Percentiles rank a stretch among this genome's conserved stretches.
Evolutionary conservation across 2,113 vertebrate genomes (phyloP).

Genomic region (Lynx canadensis): DNA sequence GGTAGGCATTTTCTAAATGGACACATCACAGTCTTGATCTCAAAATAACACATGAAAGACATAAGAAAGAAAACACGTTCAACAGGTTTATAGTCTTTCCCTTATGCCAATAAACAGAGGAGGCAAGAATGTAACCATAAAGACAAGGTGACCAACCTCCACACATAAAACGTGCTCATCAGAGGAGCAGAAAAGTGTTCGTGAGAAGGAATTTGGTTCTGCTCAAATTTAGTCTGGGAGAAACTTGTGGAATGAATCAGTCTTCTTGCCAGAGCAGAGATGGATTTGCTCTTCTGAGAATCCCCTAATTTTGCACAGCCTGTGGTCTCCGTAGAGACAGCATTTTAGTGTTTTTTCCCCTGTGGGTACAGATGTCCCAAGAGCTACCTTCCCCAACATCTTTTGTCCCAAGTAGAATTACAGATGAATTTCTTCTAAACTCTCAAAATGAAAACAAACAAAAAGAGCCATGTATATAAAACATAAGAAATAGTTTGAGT

Average conservation of each 20-base stretch:
- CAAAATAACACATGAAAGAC: neutral
- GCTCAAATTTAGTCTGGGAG: neutral
- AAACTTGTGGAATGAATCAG: neutral
- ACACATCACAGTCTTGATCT: constrained; percentile 60
- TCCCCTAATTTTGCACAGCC: neutral
- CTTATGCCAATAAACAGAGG: constrained; percentile 55
- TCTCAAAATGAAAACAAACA: neutral
- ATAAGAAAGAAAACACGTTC: constrained; percentile 40
- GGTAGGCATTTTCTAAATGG: constrained; percentile 72
- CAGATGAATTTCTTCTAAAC: neutral
- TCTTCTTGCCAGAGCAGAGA: neutral
- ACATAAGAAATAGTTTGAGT: neutral
- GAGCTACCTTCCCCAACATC: neutral
- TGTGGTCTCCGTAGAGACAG: neutral
- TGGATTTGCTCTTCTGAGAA: neutral
- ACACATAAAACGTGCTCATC: neutral
- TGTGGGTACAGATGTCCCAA: neutral
- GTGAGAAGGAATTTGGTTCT: neutral
- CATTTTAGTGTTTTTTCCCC: neutral
- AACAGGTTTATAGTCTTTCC: neutral
- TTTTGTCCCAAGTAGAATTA: neutral
- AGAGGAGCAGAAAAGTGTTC: neutral
- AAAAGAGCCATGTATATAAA: neutral
- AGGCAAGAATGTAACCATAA: constrained; percentile 48
- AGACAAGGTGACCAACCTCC: constrained; percentile 50